phyloP scores from a whole-genome alignment of 1,140 invertebrate species.

The Bombus polaris region DNA sequence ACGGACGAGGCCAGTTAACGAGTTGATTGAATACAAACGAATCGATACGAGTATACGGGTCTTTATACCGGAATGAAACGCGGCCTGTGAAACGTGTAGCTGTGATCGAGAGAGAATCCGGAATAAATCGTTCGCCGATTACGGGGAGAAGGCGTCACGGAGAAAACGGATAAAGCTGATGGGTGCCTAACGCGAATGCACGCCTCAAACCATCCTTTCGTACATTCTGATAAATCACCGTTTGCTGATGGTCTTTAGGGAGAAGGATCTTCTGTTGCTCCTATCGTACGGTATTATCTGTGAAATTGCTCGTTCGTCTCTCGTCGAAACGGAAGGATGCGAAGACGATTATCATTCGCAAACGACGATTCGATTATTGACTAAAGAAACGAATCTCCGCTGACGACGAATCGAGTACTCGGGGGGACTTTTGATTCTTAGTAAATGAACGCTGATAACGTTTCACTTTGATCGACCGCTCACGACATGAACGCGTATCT shows the following conservation, averaged over 20 bases:
- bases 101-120: background rate
- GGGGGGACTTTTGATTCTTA: background rate
- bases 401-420: too few species aligned
- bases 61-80: background rate
- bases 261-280: slow-evolving; percentile 14
- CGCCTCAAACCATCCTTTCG: background rate
- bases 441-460: background rate
- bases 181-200: background rate
- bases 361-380: slow-evolving; percentile 35
- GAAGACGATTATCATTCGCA: slow-evolving; percentile 25
- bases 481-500: too few species aligned
- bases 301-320: slow-evolving; percentile 4
- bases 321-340: background rate
- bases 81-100: background rate
- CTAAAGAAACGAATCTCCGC: background rate
- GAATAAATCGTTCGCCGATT: slow-evolving; percentile 30
- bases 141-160: background rate
- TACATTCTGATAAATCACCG: slow-evolving; percentile 70
- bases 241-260: slow-evolving; percentile 33
- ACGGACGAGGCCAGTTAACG: background rate
- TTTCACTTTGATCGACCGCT: background rate
- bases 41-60: background rate
- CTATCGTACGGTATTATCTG: slow-evolving; percentile 68
- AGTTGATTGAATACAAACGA: slow-evolving; percentile 40
- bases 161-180: background rate